phyloP scores from a whole-genome alignment of 1,140 invertebrate genomes.

The Euwallacea similis region DNA sequence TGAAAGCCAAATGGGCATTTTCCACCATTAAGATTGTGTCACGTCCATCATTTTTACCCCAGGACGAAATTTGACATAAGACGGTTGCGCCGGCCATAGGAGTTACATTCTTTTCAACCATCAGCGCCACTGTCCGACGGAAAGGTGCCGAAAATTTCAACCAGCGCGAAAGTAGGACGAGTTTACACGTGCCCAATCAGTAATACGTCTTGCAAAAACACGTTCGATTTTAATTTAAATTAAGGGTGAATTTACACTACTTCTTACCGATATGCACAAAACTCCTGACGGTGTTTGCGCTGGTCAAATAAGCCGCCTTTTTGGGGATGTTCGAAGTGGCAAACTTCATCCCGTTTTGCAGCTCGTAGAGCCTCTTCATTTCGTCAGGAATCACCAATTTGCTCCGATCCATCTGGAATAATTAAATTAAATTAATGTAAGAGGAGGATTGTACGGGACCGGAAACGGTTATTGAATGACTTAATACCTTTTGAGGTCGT shows the following conservation, averaged over 20 bases:
- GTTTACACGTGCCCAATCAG: conserved; percentile 7
- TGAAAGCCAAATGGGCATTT: no score
- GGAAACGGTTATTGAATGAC: not conserved
- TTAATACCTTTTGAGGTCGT: conserved; percentile 48
- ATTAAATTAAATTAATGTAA: not conserved
- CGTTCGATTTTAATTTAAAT: not conserved
- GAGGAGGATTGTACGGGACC: no score
- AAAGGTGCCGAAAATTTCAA: conserved; percentile 2
- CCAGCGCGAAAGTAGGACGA: conserved; percentile 44
- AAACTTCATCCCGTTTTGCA: conserved; percentile 61
- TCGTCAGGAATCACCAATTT: conserved; percentile 72
- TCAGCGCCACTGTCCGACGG: not conserved
- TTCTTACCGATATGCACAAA: conserved; percentile 77
- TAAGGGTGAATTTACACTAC: not conserved
- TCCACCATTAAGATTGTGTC: no score
- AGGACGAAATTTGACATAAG: conserved; percentile 3
- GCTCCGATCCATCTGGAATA: conserved; percentile 53
- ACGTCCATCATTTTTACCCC: not conserved
- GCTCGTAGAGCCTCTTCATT: conserved; percentile 75
- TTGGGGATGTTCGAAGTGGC: conserved; percentile 67
- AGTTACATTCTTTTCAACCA: not conserved
- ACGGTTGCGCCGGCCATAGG: not conserved
- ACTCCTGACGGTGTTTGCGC: conserved; percentile 84
- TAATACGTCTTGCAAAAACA: not conserved
- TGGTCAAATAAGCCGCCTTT: conserved; percentile 66